Evolutionary conservation across 2,797 vertebrate species (phyloP), one percentile per base, ranked within the genome.

Genomic region (Falco naumanni): DNA sequence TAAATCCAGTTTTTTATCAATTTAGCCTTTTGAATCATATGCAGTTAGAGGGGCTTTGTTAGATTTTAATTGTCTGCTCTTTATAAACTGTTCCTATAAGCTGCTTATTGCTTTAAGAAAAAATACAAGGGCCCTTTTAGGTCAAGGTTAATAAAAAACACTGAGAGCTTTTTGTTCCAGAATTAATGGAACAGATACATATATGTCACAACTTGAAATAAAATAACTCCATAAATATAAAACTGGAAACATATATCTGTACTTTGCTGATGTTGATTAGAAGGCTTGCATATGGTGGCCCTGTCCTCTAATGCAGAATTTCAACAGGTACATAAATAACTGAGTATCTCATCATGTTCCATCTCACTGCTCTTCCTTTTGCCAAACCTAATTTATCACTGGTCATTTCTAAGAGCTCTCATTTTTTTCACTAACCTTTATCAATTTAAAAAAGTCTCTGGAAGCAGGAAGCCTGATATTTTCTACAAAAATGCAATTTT

Each of bases 21-120:
- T 92, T 95, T 95, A 69, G 82, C 28, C 90, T 51, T 92, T 84
- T 83, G 85, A 96, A 68, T 84, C 59, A 60, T 93, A 77, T 63
- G 69, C 78, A 87, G 33, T 85, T 86, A 47, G 60, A 59, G 26
- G 7, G 2, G 4, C 3, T 4, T 11, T 56, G 33, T 26, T 45
- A 69, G 39, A 39, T 69, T 64, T 76, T 63, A 45, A 86, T 68
- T 77, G 9, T 84, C 97, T 85, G 16, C 33, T 91, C 54, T 95
- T 90, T 64, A 83, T 92, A 88, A 41, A 47, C 66, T 56, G 28
- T 83, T 92, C 72, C 65, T 93, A 7, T 50, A 88, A 78, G 13
- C 47, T 80, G 12, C 1, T 92, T 96, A 72, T 86, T 77, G 37
- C 45, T 84, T 88, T 86, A 91, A 92, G 57, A 65, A 97, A 96